A percentile compares a stretch with the other conserved stretches of the same genome.
Conservation (phyloP, 2,888 invertebrate genomes). For the Xestia ashworthii region DNA sequence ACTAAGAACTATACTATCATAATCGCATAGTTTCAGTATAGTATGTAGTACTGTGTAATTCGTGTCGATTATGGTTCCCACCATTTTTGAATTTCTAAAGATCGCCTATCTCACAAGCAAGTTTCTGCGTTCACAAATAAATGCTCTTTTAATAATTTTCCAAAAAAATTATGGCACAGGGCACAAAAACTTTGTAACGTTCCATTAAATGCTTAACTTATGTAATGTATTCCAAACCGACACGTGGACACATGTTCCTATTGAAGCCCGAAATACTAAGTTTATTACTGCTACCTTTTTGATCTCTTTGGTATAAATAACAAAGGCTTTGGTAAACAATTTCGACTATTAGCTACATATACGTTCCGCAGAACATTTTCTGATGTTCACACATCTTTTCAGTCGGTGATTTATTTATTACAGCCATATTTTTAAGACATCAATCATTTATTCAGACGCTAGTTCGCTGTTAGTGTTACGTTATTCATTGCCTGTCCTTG, state of each 20-base stretch:
- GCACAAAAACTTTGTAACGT: neutral
- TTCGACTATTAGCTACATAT: slow-evolving; percentile 32
- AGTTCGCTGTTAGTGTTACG: slow-evolving; percentile 54
- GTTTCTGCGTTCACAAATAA: neutral
- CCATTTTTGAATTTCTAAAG: neutral
- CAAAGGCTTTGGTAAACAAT: slow-evolving; percentile 53
- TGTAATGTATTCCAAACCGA: slow-evolving; percentile 5
- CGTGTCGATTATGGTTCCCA: neutral
- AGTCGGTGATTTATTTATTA: slow-evolving; percentile 45
- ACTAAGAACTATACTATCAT: neutral
- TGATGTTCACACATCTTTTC: slow-evolving; percentile 40
- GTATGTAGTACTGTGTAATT: neutral
- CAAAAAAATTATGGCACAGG: neutral
- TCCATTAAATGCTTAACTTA: slow-evolving; percentile 16
- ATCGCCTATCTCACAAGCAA: neutral
- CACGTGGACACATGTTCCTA: slow-evolving; percentile 5
- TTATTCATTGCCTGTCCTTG: slow-evolving; percentile 60
- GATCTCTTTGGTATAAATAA: slow-evolving; percentile 59
- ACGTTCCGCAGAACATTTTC: slow-evolving; percentile 34
- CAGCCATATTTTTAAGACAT: slow-evolving; percentile 58
- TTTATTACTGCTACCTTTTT: slow-evolving; percentile 53
- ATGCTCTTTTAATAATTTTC: neutral
- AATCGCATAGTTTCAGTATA: neutral
- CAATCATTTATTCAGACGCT: slow-evolving; percentile 66
- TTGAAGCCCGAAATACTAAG: slow-evolving; percentile 32